Evolutionary conservation across 2,888 invertebrate genomes (phyloP).

Genomic region (Cheilosia pagana): DNA sequence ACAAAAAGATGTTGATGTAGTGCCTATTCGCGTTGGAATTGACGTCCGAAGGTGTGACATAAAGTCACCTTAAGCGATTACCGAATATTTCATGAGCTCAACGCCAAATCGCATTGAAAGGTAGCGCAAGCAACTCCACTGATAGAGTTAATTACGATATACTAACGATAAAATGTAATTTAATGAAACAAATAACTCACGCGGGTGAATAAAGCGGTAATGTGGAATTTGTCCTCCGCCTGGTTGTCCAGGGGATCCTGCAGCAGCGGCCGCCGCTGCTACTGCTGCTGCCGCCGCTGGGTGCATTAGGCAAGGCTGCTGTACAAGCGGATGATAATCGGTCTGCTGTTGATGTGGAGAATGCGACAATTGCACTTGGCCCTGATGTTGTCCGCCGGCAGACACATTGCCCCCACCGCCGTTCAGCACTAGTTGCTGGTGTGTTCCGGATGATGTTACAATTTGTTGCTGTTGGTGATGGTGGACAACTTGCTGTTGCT

Average conservation of each 20-base stretch:
- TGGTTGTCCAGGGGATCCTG: slow-evolving; percentile 53
- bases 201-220: slow-evolving; percentile 67
- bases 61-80: too few relatives aligned
- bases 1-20: too few relatives aligned
- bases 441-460: slow-evolving; percentile 55
- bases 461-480: slow-evolving; percentile 62
- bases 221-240: slow-evolving; percentile 62
- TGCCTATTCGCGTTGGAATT: too few relatives aligned
- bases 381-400: slow-evolving; percentile 54
- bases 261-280: slow-evolving; percentile 61
- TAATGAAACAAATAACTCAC: slow-evolving; percentile 44
- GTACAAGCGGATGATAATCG: slow-evolving; percentile 64
- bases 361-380: slow-evolving; percentile 66
- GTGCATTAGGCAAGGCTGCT: slow-evolving; percentile 69
- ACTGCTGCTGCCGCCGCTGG: slow-evolving; percentile 62
- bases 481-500: slow-evolving; percentile 39
- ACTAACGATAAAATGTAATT: not conserved
- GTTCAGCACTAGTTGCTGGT: slow-evolving; percentile 57
- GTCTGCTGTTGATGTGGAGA: slow-evolving; percentile 64
- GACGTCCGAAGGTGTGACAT: too few relatives aligned
- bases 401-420: slow-evolving; percentile 46
- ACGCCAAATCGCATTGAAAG: too few relatives aligned
- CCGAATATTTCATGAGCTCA: too few relatives aligned
- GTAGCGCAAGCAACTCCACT: too few relatives aligned
- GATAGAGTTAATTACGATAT: too few relatives aligned